Base-by-base conservation (phyloP, 2,113 vertebrate species). In the Rhea americana region DNA sequence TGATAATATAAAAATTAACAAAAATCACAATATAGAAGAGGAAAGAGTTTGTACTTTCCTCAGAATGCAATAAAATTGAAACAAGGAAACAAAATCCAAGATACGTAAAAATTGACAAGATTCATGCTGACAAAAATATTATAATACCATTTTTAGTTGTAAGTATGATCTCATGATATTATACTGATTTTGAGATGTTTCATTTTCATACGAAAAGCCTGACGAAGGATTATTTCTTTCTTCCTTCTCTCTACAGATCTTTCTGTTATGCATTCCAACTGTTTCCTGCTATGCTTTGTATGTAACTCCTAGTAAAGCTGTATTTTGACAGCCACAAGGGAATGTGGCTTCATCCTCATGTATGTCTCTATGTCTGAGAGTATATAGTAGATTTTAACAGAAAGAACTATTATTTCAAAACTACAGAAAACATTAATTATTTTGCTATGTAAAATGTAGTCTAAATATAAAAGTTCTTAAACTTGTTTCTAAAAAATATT, bases 361-460 rank as follows among this genome's bases (percentile, higher is more conserved):
- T 51, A 45, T 24, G 15, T 65, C 20, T 73, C 25, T 66, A 41
- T 82, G 4, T 53, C 47, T 85, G 8, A 79, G 43, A 75, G 20
- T 70, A 7, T 67, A 16, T 56, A 77, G 35, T 37, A 58, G 7
- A 32, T 87, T 80, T 82, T 87, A 30, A 74, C 30, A 87, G 26
- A 26, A 47, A 89, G 25, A 51, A 72, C 20, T 91, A 17, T 80
- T 74, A 55, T 88, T 94, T 91, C 50, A 91, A 88, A 76, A 55
- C 7, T 5, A 14, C 12, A 53, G 16, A 25, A 71, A 50, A 53
- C 20, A 4, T 24, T 77, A 58, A 63, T 45, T 43, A 10, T 26
- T 85, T 90, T 78, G 58, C 37, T 86, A 1, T 28, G 24, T 79
- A 75, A 86, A 82, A 80, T 73, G 24, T 39, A 30, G 62, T 61